phyloP scores from a whole-genome alignment of 2,888 invertebrate species.

The Caenorhabditis sp. region DNA sequence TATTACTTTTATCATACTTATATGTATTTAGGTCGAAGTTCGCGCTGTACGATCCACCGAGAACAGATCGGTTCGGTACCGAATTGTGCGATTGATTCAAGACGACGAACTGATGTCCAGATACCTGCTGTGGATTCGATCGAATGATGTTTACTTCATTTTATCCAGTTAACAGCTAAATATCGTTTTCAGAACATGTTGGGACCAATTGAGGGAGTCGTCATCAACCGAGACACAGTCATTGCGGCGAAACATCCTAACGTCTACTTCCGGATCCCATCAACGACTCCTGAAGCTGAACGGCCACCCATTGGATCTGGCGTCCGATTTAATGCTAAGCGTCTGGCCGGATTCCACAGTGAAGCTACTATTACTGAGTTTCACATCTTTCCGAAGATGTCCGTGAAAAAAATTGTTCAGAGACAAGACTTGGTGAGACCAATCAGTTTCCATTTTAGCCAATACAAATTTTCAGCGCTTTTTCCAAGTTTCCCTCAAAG shows the following conservation, averaged over 20 bases:
- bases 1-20: too few relatives aligned
- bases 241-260: conserved; percentile 23
- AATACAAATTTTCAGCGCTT: conserved; percentile 25
- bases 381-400: not conserved
- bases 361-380: conserved; percentile 8
- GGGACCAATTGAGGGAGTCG: conserved; percentile 24
- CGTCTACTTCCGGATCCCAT: conserved; percentile 40
- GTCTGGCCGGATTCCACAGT: conserved; percentile 12
- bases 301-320: conserved; percentile 7
- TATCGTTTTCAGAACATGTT: conserved; percentile 14
- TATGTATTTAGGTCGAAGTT: conserved; percentile 38
- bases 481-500: conserved; percentile 17
- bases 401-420: not conserved
- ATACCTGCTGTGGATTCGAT: not conserved
- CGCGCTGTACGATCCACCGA: conserved; percentile 26
- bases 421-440: not conserved
- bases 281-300: not conserved
- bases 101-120: not conserved
- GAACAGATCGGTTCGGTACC: conserved; percentile 40
- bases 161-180: not conserved
- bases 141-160: not conserved
- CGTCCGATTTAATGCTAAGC: conserved; percentile 12
- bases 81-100: conserved; percentile 15
- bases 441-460: too few relatives aligned
- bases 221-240: conserved; percentile 37